Evolutionary conservation across 2,113 vertebrate genomes (phyloP).

Genomic region (Plotosus lineatus): DNA sequence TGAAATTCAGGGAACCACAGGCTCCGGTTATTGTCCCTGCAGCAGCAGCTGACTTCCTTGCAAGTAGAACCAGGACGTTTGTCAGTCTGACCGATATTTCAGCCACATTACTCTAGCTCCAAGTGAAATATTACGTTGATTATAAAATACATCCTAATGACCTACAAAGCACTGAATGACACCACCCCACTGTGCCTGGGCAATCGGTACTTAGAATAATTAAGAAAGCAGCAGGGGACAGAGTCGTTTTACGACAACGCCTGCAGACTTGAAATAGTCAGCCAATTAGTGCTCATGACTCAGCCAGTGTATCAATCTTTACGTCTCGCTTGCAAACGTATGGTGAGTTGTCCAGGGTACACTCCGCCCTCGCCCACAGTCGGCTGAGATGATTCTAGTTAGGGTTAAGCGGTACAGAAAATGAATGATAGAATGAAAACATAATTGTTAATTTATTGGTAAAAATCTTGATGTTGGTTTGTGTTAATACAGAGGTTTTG

Average conservation of each 20-base stretch:
- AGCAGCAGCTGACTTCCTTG: neutral
- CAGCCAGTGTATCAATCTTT: neutral
- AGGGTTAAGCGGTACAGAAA: too few species aligned
- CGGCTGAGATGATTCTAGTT: too few species aligned
- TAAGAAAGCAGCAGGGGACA: neutral
- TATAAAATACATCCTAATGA: neutral
- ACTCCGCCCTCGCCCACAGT: too few species aligned
- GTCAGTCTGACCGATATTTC: too few species aligned
- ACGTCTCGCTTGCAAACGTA: neutral
- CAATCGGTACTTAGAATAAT: slow-evolving; percentile 7
- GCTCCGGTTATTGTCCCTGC: neutral
- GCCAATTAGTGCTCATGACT: slow-evolving; percentile 1
- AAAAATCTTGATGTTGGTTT: too few species aligned
- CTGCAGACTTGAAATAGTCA: neutral
- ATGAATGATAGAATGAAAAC: too few species aligned
- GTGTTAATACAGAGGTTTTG: too few species aligned
- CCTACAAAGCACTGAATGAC: neutral
- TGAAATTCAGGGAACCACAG: neutral
- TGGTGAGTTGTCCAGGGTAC: too few species aligned
- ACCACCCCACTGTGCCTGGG: neutral
- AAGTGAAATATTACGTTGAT: neutral
- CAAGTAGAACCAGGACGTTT: neutral
- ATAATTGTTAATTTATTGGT: too few species aligned
- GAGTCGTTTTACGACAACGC: neutral
- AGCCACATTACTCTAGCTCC: neutral